Conservation (phyloP, 2,888 invertebrate species). For the Chymomyza amoena region DNA sequence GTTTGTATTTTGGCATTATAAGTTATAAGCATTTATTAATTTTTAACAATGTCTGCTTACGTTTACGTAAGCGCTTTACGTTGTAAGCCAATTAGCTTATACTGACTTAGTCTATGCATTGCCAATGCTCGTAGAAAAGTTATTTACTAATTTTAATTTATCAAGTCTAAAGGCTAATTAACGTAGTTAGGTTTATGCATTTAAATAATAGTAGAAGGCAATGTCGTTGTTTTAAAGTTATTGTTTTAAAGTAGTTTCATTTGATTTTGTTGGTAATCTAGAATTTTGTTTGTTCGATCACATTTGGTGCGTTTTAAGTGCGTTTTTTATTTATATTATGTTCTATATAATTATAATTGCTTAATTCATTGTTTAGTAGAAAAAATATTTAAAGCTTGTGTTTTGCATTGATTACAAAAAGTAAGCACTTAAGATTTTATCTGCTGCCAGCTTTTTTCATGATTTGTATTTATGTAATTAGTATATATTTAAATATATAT, state of each 20-base stretch:
- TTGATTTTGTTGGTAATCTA: slow-evolving; percentile 17
- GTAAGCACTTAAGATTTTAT: slow-evolving; percentile 25
- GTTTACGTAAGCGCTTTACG: slow-evolving; percentile 43
- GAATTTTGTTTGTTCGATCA: slow-evolving; percentile 48
- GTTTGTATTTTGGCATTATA: slow-evolving; percentile 74
- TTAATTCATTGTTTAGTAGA: slow-evolving; percentile 43
- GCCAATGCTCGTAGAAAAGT: slow-evolving; percentile 58
- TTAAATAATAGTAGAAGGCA: slow-evolving; percentile 64
- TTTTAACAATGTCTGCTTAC: slow-evolving; percentile 45
- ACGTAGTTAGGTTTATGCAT: slow-evolving; percentile 35
- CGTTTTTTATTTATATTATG: slow-evolving; percentile 28
- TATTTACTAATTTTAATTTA: slow-evolving; percentile 26
- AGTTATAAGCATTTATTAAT: slow-evolving; percentile 74
- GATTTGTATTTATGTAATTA: slow-evolving; percentile 32
- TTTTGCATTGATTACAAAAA: slow-evolving; percentile 21
- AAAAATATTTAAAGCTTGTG: slow-evolving; percentile 64
- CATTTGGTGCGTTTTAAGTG: slow-evolving; percentile 62
- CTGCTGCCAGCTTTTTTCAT: slow-evolving; percentile 23
- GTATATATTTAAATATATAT: slow-evolving; percentile 30
- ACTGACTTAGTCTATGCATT: slow-evolving; percentile 50
- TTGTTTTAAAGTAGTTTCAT: slow-evolving; percentile 27
- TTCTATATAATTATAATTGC: slow-evolving; percentile 7
- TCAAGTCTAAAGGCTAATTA: slow-evolving; percentile 19
- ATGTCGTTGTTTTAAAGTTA: slow-evolving; percentile 54
- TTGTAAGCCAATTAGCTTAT: slow-evolving; percentile 29